These are phyloP conservation scores for Meles meles DNA, from an alignment of 2,113 vertebrate genomes.

Conservation along the genomic window DNA sequence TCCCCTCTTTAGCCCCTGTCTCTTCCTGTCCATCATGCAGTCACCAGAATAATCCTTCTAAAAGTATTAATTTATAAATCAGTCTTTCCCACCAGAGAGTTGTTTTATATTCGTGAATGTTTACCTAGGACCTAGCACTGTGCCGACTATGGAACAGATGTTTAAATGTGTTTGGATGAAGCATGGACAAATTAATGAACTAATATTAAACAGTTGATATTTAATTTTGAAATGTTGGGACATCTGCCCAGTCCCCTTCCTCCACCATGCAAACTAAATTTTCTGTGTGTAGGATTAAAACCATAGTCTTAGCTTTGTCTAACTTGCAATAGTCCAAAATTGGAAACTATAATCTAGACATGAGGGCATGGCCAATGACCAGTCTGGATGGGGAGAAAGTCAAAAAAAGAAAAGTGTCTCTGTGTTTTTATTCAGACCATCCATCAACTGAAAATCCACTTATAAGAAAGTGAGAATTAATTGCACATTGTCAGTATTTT, in stretches of 20 bases:
- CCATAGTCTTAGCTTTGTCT: not conserved
- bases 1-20: not conserved
- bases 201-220: not conserved
- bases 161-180: not conserved
- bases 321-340: not conserved
- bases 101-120: not conserved
- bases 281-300: not conserved
- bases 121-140: not conserved
- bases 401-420: not conserved
- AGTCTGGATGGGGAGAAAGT: not conserved
- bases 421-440: not conserved
- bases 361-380: too few species aligned
- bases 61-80: not conserved
- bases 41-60: not conserved
- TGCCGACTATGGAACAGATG: not conserved
- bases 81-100: not conserved
- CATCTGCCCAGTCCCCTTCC: not conserved
- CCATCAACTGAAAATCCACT: not conserved
- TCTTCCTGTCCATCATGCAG: not conserved
- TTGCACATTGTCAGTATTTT: not conserved
- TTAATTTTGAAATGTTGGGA: not conserved
- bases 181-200: not conserved
- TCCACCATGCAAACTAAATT: not conserved
- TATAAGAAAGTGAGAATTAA: not conserved
- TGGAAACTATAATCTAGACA: not conserved